A percentile compares a stretch with the other conserved stretches of the same genome.
phyloP scores from a whole-genome alignment of 1,140 invertebrate genomes.

The Zaprionus inermis region DNA sequence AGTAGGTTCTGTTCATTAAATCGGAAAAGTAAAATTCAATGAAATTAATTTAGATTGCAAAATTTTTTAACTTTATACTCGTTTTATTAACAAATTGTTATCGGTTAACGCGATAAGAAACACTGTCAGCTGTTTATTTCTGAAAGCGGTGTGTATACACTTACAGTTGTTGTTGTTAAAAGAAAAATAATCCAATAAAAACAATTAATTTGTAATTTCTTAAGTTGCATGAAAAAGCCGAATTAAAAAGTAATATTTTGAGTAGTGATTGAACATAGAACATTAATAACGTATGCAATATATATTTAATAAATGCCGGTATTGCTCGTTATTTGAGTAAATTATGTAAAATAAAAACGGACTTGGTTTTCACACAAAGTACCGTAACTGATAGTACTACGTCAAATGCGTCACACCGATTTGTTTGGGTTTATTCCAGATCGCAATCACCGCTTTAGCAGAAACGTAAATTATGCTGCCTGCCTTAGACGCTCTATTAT shows the following conservation, averaged over 20 bases:
- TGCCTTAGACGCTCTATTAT: constrained; percentile 9
- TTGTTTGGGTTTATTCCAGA: constrained; percentile 3
- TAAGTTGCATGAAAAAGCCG: neutral
- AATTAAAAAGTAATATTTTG: neutral
- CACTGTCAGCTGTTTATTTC: constrained; percentile 31
- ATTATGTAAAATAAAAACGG: constrained; percentile 26
- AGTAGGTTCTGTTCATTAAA: neutral
- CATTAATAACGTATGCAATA: neutral
- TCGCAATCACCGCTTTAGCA: neutral
- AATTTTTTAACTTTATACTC: neutral
- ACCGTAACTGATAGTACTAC: neutral
- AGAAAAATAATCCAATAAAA: constrained; percentile 43
- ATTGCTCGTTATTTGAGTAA: neutral
- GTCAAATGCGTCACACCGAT: neutral
- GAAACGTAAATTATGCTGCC: constrained; percentile 17
- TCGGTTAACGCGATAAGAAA: neutral
- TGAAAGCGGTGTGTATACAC: constrained; percentile 13
- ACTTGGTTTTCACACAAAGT: neutral
- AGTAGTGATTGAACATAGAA: neutral
- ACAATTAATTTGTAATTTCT: constrained; percentile 12
- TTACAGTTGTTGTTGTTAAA: constrained; percentile 28
- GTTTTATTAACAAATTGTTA: neutral
- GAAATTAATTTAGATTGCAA: too few species aligned
- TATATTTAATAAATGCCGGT: neutral
- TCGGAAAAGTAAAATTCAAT: neutral